phyloP scores from a whole-genome alignment of 2,888 invertebrate genomes.

The Yponomeuta evonymella region DNA sequence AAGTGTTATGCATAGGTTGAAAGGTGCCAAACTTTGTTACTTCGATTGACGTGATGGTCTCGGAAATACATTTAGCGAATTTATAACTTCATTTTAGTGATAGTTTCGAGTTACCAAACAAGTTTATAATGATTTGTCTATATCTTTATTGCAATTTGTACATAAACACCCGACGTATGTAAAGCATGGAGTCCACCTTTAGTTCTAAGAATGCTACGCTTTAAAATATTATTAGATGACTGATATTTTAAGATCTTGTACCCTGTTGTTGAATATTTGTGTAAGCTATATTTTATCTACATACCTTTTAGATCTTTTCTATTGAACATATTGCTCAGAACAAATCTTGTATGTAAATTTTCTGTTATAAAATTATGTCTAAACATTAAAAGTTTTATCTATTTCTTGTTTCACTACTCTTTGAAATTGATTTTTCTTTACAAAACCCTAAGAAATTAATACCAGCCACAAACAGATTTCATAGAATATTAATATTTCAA shows the following conservation, averaged over 20 bases:
- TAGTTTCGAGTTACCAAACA: constrained; percentile 11
- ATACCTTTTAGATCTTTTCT: background rate
- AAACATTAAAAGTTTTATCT: constrained; percentile 5
- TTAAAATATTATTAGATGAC: constrained; percentile 13
- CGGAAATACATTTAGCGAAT: background rate
- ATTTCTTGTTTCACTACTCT: background rate
- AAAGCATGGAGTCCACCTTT: constrained; percentile 15
- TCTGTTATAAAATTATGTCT: background rate
- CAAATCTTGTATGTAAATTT: background rate
- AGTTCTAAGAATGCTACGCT: constrained; percentile 13
- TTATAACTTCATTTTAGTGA: constrained; percentile 8
- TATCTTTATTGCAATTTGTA: constrained; percentile 8
- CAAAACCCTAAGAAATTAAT: background rate
- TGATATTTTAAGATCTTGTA: constrained; percentile 12
- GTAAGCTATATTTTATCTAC: background rate
- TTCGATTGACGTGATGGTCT: background rate
- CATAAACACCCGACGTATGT: constrained; percentile 13
- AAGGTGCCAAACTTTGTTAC: constrained; percentile 3
- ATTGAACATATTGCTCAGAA: background rate
- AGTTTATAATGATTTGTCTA: constrained; percentile 5
- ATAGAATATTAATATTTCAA: too few relatives aligned
- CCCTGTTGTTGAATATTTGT: constrained; percentile 8
- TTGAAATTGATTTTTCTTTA: constrained; percentile 12
- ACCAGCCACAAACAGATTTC: background rate
- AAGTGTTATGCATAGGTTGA: background rate